Base-by-base conservation (phyloP, 2,888 invertebrate genomes). In the Oconnorella tubifera region DNA sequence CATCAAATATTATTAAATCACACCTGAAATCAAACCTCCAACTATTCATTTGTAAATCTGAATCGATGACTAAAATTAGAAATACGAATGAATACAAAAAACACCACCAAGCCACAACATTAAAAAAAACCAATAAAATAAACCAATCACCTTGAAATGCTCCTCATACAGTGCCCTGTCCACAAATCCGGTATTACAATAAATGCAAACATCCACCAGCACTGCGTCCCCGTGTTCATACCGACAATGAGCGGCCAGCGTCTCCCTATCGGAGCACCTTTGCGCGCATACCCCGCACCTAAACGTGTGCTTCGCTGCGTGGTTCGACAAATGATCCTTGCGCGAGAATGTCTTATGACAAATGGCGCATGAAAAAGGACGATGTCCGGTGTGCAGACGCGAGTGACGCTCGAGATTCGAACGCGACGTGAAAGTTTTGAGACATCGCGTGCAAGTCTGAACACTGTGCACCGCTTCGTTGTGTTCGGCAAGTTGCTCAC, bases 331-430 rank as follows among this genome's bases (percentile, higher is more conserved):
- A 56, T 70, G 70, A 55, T 70, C 70, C 50, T 70, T 70, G 27
- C 70, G 67, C 10, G 70, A 70, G 65, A 70, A 70, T 4, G 70
- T 60, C 59, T 70, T 70, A 25, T 64, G 61, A 48, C 70, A 70
- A 40, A 69, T 66, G 56, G 56, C 56, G 58, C 72, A 72, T 59
- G 58, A 55, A 65, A 67, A 72, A 2, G 72, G 72, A 28, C 62
- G 59, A 63, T 69, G 68, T 33, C 72, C 72, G 31, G 72, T 69
- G 62, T 72, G 72, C 32, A 72, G 68, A 1, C 72, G 61, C 4
- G 70, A 69, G 63, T 72, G 72, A 3, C 72, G 68, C 48, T 72
- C 72, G 25, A 72, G 63, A 59, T 72, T 72, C 6, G 70, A 71
- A 4, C 70, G 65, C 2, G 70, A 71, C 19, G 70, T 72, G 66